Percentiles rank a stretch among this genome's conserved stretches.
These are phyloP conservation scores for Chrysocyon brachyurus DNA, from an alignment of 2,797 vertebrate genomes.

Conservation along the genomic window DNA sequence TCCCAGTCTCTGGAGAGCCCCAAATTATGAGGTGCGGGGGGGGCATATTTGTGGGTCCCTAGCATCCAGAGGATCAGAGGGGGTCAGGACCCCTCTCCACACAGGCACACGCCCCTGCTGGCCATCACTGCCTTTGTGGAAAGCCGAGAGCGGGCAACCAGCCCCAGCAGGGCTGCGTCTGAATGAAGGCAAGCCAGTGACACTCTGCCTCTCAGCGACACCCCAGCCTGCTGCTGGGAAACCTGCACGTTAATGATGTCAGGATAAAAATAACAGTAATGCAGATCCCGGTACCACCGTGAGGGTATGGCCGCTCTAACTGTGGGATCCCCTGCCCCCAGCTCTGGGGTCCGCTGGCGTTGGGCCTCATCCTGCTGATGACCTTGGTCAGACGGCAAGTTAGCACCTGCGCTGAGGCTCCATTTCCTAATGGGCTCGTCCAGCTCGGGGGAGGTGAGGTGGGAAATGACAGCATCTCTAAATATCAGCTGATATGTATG, in stretches of 20 bases:
- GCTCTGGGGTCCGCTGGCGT: not conserved
- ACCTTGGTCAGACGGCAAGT: not conserved
- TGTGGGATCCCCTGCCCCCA: not conserved
- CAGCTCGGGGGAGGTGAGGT: not conserved
- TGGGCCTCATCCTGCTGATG: not conserved
- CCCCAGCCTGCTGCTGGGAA: not conserved
- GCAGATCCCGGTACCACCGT: not conserved
- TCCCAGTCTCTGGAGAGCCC: not conserved
- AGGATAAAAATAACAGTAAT: conserved; percentile 39
- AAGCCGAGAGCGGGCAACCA: not conserved
- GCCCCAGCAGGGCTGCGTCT: not conserved
- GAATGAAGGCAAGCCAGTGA: not conserved
- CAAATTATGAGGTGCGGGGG: not conserved
- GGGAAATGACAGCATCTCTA: fast-evolving
- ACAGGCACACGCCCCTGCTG: not conserved
- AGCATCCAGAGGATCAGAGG: not conserved
- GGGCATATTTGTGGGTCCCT: not conserved
- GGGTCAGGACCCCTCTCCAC: not conserved
- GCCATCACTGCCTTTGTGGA: not conserved
- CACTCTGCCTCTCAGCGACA: not conserved
- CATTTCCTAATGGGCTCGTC: fast-evolving
- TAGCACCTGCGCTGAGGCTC: not conserved
- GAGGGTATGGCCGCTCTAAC: fast-evolving
- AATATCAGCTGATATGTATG: fast-evolving
- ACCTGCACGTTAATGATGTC: not conserved